A percentile compares a stretch with the other conserved stretches of the same genome.
These are phyloP conservation scores for Acromyrmex charruanus DNA, from an alignment of 1,140 invertebrate species.

Conservation along the genomic window DNA sequence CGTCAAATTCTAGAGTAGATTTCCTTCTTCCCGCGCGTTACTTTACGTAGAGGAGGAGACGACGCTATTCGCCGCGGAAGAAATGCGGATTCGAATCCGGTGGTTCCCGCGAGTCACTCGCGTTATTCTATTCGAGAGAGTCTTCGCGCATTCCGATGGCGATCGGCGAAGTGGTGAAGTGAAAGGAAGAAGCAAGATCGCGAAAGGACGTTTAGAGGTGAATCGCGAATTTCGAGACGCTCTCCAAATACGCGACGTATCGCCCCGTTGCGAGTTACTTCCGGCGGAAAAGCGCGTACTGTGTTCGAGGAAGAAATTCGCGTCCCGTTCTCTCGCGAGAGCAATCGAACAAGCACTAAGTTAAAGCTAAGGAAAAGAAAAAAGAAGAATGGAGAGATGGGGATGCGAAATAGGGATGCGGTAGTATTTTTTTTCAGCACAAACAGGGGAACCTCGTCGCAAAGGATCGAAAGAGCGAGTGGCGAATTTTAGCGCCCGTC, in stretches of 20 bases:
- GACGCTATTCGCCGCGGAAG: not conserved
- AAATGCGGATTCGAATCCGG: not conserved
- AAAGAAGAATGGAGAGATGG: not conserved
- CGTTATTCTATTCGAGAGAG: not conserved
- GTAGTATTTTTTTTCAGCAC: not conserved
- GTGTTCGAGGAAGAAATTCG: not conserved
- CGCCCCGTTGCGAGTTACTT: not conserved
- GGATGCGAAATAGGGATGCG: not conserved
- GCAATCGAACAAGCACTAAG: not conserved
- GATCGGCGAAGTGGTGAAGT: not conserved
- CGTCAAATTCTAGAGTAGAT: not conserved
- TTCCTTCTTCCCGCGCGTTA: not conserved
- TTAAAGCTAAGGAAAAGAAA: not conserved
- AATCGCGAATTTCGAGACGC: not conserved
- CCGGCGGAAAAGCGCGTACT: not conserved
- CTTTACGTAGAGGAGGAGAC: not conserved
- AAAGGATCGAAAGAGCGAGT: slow-evolving; percentile 80
- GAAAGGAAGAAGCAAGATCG: not conserved
- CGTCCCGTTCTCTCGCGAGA: slow-evolving; percentile 9
- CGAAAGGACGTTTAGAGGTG: not conserved
- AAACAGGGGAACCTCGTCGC: slow-evolving; percentile 66
- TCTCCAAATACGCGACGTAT: not conserved
- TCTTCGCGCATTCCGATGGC: not conserved
- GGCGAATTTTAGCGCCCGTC: slow-evolving; percentile 75
- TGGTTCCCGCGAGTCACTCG: not conserved